Evolutionary conservation across 2,797 vertebrate species (phyloP).

Genomic region (Cuniculus paca): DNA sequence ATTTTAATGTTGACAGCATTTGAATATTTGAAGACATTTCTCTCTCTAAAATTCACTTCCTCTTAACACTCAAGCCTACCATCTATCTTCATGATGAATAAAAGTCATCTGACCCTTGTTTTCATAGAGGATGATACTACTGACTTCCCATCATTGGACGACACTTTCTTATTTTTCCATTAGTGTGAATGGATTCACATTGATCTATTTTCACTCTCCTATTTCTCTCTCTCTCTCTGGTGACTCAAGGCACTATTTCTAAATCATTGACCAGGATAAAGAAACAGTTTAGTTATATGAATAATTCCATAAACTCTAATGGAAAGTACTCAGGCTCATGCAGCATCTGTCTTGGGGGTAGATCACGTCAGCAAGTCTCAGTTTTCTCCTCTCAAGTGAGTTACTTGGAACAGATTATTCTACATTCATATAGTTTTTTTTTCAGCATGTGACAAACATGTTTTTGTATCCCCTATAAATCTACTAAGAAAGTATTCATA

Average conservation of each 20-base stretch:
- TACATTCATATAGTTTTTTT: not conserved
- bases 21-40: not conserved
- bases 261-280: not conserved
- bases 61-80: not conserved
- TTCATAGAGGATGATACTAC: not conserved
- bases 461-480: not conserved
- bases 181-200: not conserved
- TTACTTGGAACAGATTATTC: slow-evolving; percentile 31
- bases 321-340: not conserved
- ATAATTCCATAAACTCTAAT: not conserved
- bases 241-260: not conserved
- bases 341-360: not conserved
- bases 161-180: not conserved
- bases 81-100: not conserved
- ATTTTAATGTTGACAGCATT: not conserved
- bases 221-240: not conserved
- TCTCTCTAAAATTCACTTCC: not conserved
- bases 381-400: not conserved
- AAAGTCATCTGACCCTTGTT: not conserved
- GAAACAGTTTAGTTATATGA: not conserved
- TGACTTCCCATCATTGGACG: not conserved
- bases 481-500: slow-evolving; percentile 32
- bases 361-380: not conserved
- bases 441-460: not conserved
- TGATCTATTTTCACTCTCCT: not conserved